A percentile compares a stretch with the other conserved stretches of the same genome.
These are phyloP conservation scores for Heterotilapia buettikoferi DNA, from an alignment of 2,113 vertebrate species.

Conservation along the genomic window DNA sequence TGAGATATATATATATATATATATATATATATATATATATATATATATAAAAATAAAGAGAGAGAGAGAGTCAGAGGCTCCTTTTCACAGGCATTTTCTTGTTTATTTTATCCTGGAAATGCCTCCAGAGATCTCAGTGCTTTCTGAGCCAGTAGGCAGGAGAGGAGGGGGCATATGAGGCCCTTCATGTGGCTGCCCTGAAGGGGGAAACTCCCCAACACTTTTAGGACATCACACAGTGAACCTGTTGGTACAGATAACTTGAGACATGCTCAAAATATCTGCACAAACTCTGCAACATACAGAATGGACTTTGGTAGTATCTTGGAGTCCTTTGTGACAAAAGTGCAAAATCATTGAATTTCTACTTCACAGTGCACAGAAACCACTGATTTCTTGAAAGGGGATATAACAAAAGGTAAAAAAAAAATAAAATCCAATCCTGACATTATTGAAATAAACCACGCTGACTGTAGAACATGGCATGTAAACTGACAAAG, in stretches of 20 bases:
- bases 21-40: neutral
- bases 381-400: neutral
- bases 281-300: neutral
- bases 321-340: neutral
- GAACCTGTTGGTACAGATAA: conserved; percentile 10
- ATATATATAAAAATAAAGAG: neutral
- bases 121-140: conserved; percentile 32
- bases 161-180: neutral
- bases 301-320: neutral
- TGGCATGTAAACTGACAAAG: neutral
- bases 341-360: neutral
- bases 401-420: neutral
- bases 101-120: conserved; percentile 44
- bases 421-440: neutral
- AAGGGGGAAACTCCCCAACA: conserved; percentile 25
- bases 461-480: neutral
- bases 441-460: neutral
- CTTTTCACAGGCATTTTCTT: conserved; percentile 35
- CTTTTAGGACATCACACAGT: conserved; percentile 21
- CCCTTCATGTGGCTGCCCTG: conserved; percentile 25
- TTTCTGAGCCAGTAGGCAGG: conserved; percentile 13
- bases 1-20: neutral
- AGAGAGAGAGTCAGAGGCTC: neutral
- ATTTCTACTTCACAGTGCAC: neutral
- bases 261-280: neutral